Evolutionary conservation across 2,888 invertebrate genomes (phyloP).

Genomic region (Oscheius sp.): DNA sequence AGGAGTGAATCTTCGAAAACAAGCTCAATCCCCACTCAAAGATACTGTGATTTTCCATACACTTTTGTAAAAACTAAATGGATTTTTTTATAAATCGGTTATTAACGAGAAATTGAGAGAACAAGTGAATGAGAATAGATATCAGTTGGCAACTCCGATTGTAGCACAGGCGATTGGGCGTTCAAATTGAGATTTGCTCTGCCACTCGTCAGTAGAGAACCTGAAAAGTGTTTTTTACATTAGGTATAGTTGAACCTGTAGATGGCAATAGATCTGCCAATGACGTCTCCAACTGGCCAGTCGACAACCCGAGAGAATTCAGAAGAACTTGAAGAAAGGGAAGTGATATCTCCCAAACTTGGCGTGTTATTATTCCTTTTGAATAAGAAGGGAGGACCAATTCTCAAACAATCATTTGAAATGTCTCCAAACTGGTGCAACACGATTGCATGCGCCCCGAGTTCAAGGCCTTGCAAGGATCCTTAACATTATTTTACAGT

Average conservation of each 20-base stretch:
- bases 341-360: conserved; percentile 38
- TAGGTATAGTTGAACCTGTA: conserved; percentile 37
- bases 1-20: not conserved
- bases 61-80: not conserved
- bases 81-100: not conserved
- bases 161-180: conserved; percentile 51
- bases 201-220: conserved; percentile 46
- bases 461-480: conserved; percentile 35
- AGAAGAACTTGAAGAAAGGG: too few species aligned
- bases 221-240: conserved; percentile 26
- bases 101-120: conserved; percentile 4
- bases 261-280: conserved; percentile 49
- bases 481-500: conserved; percentile 27
- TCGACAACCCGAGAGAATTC: conserved; percentile 50
- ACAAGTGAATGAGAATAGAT: conserved; percentile 2
- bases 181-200: conserved; percentile 34
- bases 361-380: conserved; percentile 28
- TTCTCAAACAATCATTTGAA: conserved; percentile 42
- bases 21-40: conserved; percentile 17
- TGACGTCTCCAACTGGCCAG: conserved; percentile 49
- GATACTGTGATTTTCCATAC: conserved; percentile 16
- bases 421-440: conserved; percentile 55
- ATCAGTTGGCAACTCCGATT: conserved; percentile 45
- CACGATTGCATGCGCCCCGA: conserved; percentile 50
- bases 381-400: conserved; percentile 44